Conservation (phyloP, 2,888 invertebrate genomes). For the Lydus trimaculatus region DNA sequence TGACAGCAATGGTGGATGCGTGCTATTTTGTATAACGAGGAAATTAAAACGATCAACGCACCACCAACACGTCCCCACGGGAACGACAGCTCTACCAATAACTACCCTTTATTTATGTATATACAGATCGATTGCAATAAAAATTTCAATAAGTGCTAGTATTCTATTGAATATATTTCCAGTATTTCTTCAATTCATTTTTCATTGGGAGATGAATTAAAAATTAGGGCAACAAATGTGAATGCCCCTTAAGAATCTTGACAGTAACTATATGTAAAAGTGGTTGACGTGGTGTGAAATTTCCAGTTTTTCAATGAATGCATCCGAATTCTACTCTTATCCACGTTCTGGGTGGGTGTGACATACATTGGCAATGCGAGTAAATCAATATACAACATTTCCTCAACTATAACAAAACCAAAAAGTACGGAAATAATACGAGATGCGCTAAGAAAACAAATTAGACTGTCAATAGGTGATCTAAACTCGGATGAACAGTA, state of each 20-base stretch:
- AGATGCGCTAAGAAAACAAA: background rate
- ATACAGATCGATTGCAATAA: background rate
- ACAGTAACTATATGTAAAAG: background rate
- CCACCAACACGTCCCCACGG: background rate
- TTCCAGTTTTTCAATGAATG: background rate
- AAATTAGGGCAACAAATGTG: too few species aligned
- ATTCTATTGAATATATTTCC: too few species aligned
- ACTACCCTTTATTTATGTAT: background rate
- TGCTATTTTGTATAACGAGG: background rate
- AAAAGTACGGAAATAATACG: background rate
- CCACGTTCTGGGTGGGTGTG: background rate
- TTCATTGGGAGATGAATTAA: too few species aligned
- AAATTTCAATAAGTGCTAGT: background rate
- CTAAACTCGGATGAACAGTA: background rate
- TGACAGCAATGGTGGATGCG: background rate
- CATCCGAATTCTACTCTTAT: background rate
- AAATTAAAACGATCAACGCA: background rate
- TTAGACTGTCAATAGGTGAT: background rate
- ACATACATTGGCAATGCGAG: background rate
- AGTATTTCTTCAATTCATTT: background rate
- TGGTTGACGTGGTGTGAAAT: background rate
- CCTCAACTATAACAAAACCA: background rate
- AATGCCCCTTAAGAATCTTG: background rate
- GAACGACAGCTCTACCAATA: background rate
- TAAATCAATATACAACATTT: conserved; percentile 4